These are phyloP conservation scores for Acromyrmex charruanus DNA, from an alignment of 1,140 invertebrate species.

Conservation along the genomic window DNA sequence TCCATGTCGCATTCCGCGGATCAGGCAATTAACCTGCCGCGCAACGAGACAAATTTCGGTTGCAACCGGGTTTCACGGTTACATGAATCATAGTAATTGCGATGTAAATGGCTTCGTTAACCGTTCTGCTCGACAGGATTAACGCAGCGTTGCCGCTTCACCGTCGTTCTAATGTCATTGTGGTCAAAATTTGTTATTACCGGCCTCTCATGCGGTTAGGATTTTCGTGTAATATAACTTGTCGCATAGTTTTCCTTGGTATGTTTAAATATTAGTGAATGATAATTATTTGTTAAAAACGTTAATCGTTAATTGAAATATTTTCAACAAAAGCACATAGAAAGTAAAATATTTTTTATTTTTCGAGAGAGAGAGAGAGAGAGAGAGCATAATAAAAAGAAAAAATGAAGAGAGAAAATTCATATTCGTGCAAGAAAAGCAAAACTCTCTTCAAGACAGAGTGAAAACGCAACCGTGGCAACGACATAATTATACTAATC, in stretches of 20 bases:
- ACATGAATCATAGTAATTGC: slow-evolving; percentile 56
- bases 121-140: slow-evolving; percentile 22
- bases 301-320: not conserved
- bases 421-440: not conserved
- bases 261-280: not conserved
- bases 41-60: slow-evolving; percentile 41
- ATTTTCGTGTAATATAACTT: not conserved
- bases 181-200: slow-evolving; percentile 44
- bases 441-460: not conserved
- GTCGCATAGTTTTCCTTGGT: not conserved
- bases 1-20: slow-evolving; percentile 31
- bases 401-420: not conserved
- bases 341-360: not conserved
- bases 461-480: not conserved
- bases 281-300: not conserved
- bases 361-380: too few species aligned
- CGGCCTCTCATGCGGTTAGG: not conserved
- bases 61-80: slow-evolving; percentile 23
- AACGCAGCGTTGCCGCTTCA: slow-evolving; percentile 3
- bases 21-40: slow-evolving; percentile 38
- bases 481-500: slow-evolving; percentile 35
- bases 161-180: slow-evolving; percentile 35
- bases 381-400: too few species aligned
- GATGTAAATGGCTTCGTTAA: slow-evolving; percentile 61
- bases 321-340: not conserved